These are phyloP conservation scores for Macrosteles quadrilineatus DNA, from an alignment of 1,140 invertebrate genomes.

Conservation along the genomic window DNA sequence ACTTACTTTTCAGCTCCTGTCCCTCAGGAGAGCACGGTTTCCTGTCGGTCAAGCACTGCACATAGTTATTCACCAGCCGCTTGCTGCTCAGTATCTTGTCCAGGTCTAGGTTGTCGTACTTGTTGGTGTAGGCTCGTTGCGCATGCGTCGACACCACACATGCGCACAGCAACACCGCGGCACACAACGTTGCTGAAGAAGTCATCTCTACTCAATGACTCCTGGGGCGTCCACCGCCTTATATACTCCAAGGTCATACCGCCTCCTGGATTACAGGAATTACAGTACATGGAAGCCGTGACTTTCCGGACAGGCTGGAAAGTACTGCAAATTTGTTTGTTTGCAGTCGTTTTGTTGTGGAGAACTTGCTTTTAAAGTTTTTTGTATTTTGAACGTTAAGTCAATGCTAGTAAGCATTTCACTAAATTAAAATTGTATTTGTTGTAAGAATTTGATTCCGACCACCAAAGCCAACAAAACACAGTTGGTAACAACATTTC, in stretches of 20 bases:
- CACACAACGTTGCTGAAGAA: neutral
- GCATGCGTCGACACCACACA: neutral
- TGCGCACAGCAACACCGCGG: neutral
- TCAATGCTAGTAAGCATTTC: too few species aligned
- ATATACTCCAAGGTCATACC: neutral
- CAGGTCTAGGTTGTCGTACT: slow-evolving; percentile 58
- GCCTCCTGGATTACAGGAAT: neutral
- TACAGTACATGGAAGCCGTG: neutral
- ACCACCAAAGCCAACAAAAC: too few species aligned
- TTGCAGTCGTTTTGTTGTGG: too few species aligned
- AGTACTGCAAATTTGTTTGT: neutral
- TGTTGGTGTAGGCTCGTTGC: slow-evolving; percentile 56
- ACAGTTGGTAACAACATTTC: too few species aligned
- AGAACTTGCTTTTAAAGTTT: too few species aligned
- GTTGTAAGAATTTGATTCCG: too few species aligned
- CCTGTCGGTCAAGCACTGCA: slow-evolving; percentile 56
- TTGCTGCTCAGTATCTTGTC: slow-evolving; percentile 54
- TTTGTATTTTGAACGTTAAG: too few species aligned
- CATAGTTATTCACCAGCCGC: slow-evolving; percentile 55
- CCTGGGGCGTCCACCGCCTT: neutral
- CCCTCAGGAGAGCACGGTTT: slow-evolving; percentile 55
- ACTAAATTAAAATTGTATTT: too few species aligned
- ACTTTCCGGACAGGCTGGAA: too few species aligned
- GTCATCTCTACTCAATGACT: neutral
- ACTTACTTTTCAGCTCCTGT: slow-evolving; percentile 56